Evolutionary conservation across 2,113 vertebrate species (phyloP).

Genomic region (Actenoides hombroni): DNA sequence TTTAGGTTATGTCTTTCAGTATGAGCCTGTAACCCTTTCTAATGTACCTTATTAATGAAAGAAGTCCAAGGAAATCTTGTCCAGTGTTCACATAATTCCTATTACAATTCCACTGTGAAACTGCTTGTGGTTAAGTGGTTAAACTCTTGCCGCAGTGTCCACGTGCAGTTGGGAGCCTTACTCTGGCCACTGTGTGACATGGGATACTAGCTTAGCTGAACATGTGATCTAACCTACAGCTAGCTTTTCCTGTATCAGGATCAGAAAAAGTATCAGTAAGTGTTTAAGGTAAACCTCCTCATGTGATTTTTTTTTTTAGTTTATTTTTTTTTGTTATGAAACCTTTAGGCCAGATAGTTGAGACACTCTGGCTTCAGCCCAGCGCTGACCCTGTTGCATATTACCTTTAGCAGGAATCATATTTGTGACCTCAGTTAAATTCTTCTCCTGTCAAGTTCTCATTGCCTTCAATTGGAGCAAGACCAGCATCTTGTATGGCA

Average conservation of each 20-base stretch:
- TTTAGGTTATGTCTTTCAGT: not conserved
- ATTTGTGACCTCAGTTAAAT: not conserved
- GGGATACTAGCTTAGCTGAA: not conserved
- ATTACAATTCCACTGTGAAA: not conserved
- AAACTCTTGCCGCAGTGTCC: not conserved
- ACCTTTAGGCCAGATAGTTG: not conserved
- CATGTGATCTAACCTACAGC: not conserved
- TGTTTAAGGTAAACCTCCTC: not conserved
- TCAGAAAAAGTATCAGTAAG: not conserved
- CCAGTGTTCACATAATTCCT: not conserved
- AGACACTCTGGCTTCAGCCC: not conserved
- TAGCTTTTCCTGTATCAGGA: not conserved
- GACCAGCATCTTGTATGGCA: not conserved
- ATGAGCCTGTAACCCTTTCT: not conserved
- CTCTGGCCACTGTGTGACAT: not conserved
- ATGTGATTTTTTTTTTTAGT: not conserved
- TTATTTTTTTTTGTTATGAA: not conserved
- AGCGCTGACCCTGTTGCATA: not conserved
- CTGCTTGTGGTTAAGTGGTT: not conserved
- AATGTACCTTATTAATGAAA: not conserved
- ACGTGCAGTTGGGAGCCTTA: not conserved
- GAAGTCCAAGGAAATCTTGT: not conserved
- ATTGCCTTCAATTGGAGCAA: not conserved
- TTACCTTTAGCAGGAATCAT: not conserved
- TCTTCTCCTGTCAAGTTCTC: not conserved